phyloP scores from a whole-genome alignment of 2,888 invertebrate genomes.

The Leistus spinibarbis region DNA sequence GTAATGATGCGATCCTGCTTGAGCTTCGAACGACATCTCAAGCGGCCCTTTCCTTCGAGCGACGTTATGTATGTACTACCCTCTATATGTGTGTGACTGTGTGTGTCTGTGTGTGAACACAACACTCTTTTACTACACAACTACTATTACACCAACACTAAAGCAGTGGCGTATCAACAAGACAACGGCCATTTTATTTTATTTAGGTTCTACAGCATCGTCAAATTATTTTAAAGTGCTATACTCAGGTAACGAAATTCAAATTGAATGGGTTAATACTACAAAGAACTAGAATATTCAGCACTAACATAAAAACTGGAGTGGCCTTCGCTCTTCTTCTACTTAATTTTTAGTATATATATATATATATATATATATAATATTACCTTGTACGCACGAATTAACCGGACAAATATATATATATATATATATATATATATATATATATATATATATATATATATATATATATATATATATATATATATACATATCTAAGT shows the following conservation, averaged over 20 bases:
- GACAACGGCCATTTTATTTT: not conserved
- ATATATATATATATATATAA: too few species aligned
- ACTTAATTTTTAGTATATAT: too few species aligned
- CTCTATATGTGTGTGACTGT: too few species aligned
- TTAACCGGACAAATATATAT: too few species aligned
- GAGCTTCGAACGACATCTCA: not conserved
- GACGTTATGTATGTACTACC: too few species aligned
- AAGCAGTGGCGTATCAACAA: not conserved
- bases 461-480: too few species aligned
- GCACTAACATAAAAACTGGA: not conserved
- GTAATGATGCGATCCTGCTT: slow-evolving; percentile 1
- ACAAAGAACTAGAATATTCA: not conserved
- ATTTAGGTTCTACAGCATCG: not conserved
- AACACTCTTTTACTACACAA: not conserved
- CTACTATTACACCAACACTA: not conserved
- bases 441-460: too few species aligned
- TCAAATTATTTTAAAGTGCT: not conserved
- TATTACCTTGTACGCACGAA: too few species aligned
- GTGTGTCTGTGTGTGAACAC: too few species aligned
- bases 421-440: too few species aligned
- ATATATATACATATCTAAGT: too few species aligned
- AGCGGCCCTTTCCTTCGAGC: not conserved
- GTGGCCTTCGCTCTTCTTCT: too few species aligned
- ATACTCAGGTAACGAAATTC: not conserved
- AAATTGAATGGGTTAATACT: not conserved